A percentile compares a stretch with the other conserved stretches of the same genome.
Evolutionary conservation across 92 coral and sea anemone genomes (phyloP).

Genomic region (Bergia sp.): DNA sequence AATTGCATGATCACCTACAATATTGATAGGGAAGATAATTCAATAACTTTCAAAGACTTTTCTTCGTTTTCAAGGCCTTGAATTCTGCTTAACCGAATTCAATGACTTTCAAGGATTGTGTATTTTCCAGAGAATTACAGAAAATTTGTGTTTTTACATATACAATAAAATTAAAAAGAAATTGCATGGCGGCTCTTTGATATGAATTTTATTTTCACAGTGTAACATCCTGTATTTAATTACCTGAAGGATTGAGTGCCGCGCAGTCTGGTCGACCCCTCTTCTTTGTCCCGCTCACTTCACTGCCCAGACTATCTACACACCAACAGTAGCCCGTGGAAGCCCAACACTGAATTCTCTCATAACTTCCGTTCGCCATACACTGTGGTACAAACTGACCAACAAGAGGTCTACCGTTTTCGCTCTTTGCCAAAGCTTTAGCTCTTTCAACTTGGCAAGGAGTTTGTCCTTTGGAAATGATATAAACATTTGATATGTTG

Average conservation of each 20-base stretch:
- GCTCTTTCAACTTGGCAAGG: slow-evolving; percentile 72
- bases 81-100: too few relatives aligned
- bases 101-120: too few relatives aligned
- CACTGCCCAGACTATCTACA: slow-evolving; percentile 73
- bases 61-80: too few relatives aligned
- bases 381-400: slow-evolving; percentile 88
- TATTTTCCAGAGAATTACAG: too few relatives aligned
- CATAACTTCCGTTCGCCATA: slow-evolving; percentile 64
- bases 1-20: too few relatives aligned
- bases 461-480: slow-evolving; percentile 51
- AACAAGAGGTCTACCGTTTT: slow-evolving; percentile 74
- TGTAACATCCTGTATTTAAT: too few relatives aligned
- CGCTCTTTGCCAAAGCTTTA: slow-evolving; percentile 67
- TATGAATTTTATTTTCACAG: too few relatives aligned
- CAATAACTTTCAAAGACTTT: too few relatives aligned
- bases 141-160: too few relatives aligned
- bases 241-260: slow-evolving; percentile 57
- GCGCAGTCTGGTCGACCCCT: slow-evolving; percentile 82
- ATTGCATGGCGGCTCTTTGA: too few relatives aligned
- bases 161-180: too few relatives aligned
- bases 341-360: slow-evolving; percentile 85
- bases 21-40: too few relatives aligned
- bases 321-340: slow-evolving; percentile 99
- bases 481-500: neutral
- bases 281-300: slow-evolving; percentile 72